Base-by-base conservation (phyloP, 35 echinoderm and acorn worm species). In the Eucidaris tribuloides region DNA sequence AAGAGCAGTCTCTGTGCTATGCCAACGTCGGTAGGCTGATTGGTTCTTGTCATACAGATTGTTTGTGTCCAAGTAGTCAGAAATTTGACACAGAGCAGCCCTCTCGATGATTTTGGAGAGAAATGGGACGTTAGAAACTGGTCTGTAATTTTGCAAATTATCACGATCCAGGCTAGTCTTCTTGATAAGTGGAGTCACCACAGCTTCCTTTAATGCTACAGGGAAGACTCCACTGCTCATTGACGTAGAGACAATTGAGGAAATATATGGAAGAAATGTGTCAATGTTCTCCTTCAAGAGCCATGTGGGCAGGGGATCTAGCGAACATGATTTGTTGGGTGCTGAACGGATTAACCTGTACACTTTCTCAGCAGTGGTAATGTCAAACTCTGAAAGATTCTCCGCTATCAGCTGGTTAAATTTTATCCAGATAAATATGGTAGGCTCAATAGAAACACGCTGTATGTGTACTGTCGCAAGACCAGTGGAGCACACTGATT, bases 301-400 rank as follows among this genome's bases (percentile, higher is more conserved):
- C 40, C 46, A 79, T 5, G 89, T 79, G 22, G 89, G 89, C 29
- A 85, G 45, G 6, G 89, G 68, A 80, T 91, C 82, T 4, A 86
- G 58, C 11, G 17, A 32, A 57, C 81, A 84, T 25, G 88, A 83
- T 50, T 84, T 72, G 13, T 58, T 46, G 9, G 81, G 88, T 20
- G 81, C 7, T 44, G 58, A 40, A 20, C 20, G 11, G 17, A 76
- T 71, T 5, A 90, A 31, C 64, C 30, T 44, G 2, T 34, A 17
- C 9, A 82, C 41, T 46, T 45, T 56, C 20, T 60, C 37, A 2
- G 40, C 78, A 65, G 17, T 62, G 7, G 56, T 45, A 31, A 23
- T 44, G 19, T 58, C 1, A 41, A 86, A 86, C 49, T 70, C 61
- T 25, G 61, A 65, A 9, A 65, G 33, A n/a, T 65, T 31, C 22